Evolutionary conservation across 2,113 vertebrate genomes (phyloP).

Genomic region (Leptocoma aspasia): DNA sequence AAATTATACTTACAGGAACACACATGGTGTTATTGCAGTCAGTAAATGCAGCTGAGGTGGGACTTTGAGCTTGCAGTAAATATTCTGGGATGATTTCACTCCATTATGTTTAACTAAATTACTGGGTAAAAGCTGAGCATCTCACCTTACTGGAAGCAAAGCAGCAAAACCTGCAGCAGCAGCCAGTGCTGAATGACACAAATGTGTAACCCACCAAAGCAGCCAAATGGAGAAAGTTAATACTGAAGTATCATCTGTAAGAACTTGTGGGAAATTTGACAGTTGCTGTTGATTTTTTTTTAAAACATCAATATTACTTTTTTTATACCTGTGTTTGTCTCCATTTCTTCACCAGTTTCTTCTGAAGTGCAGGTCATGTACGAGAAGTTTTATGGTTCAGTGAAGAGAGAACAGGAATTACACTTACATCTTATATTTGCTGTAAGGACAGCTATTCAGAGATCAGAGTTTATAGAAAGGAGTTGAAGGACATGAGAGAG

Average conservation of each 20-base stretch:
- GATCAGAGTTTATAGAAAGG: background rate
- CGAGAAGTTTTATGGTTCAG: background rate
- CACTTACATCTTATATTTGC: background rate
- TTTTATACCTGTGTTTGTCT: background rate
- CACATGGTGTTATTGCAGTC: background rate
- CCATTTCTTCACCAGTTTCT: background rate
- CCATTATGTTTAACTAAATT: slow-evolving; percentile 16
- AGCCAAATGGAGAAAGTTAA: background rate
- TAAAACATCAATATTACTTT: rapidly evolving
- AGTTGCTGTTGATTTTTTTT: background rate
- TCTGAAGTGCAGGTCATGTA: background rate
- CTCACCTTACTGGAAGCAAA: slow-evolving; percentile 7
- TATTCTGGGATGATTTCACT: background rate
- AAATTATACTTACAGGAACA: slow-evolving; percentile 21
- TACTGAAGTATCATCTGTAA: background rate
- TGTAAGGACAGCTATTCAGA: background rate
- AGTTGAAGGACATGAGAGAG: background rate
- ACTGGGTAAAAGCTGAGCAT: background rate
- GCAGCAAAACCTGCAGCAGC: background rate
- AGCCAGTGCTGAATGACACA: background rate
- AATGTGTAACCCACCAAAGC: background rate
- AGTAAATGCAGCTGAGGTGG: background rate
- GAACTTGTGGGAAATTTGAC: background rate
- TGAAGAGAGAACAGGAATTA: background rate
- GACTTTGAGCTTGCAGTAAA: background rate